Conservation (phyloP, 2,113 vertebrate genomes). For the Antennarius striatus region DNA sequence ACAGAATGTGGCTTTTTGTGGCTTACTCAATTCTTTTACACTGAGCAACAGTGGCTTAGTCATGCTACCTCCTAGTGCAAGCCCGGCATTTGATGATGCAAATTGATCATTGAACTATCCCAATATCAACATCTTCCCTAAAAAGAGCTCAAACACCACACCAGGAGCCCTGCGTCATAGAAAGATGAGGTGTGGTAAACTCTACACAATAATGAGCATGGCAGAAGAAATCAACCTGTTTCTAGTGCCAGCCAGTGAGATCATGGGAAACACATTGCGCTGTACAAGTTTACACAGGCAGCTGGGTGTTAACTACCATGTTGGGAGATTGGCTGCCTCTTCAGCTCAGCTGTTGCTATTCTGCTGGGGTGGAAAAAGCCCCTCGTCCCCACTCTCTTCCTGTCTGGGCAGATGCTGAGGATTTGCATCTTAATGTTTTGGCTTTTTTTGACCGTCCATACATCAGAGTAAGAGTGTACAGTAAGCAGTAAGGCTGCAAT, state of each 20-base stretch:
- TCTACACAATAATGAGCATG: constrained; percentile 42
- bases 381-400: constrained; percentile 9
- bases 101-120: not conserved
- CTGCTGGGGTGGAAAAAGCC: constrained; percentile 17
- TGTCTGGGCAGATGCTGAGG: constrained; percentile 23
- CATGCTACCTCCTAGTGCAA: no score
- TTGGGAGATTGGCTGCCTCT: no score
- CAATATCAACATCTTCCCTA: not conserved
- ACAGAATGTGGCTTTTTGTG: no score
- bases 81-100: no score
- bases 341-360: no score
- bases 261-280: constrained; percentile 70
- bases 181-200: constrained; percentile 31
- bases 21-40: no score
- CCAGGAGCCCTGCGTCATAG: constrained; percentile 1
- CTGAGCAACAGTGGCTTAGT: no score
- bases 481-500: not conserved
- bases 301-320: constrained; percentile 40
- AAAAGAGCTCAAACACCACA: constrained; percentile 5
- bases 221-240: constrained; percentile 42
- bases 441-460: not conserved
- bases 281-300: constrained; percentile 46
- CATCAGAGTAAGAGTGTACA: not conserved
- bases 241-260: constrained; percentile 74
- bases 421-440: not conserved